These are phyloP conservation scores for Leptinotarsa peninsularis DNA, from an alignment of 2,888 invertebrate genomes.

Conservation along the genomic window DNA sequence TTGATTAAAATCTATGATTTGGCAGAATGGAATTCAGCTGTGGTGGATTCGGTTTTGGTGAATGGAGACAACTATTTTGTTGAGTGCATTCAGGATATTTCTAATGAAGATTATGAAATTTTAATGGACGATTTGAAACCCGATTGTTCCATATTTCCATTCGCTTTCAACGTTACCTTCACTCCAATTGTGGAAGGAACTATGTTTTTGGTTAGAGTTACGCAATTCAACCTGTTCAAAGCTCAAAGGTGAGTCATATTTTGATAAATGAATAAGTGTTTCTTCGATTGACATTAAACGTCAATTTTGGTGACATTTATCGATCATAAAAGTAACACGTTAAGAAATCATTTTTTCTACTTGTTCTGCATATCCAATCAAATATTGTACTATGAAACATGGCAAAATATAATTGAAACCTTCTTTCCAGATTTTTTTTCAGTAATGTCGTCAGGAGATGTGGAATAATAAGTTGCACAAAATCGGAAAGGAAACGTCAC, in stretches of 20 bases:
- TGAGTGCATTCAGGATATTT: slow-evolving; percentile 68
- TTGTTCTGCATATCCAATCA: background rate
- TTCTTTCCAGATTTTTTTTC: slow-evolving; percentile 68
- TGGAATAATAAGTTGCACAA: slow-evolving; percentile 71
- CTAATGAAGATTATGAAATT: slow-evolving; percentile 70
- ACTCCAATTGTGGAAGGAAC: slow-evolving; percentile 73
- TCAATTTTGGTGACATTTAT: background rate
- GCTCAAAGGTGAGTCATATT: slow-evolving; percentile 65
- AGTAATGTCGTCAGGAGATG: slow-evolving; percentile 65
- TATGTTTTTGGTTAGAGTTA: slow-evolving; percentile 70
- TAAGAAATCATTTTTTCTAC: too few relatives aligned
- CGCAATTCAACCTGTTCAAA: slow-evolving; percentile 74
- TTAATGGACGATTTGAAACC: slow-evolving; percentile 70
- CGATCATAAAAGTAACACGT: too few relatives aligned
- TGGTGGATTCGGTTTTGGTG: slow-evolving; percentile 74
- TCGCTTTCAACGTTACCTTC: slow-evolving; percentile 70
- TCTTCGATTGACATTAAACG: background rate
- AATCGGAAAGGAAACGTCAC: slow-evolving; percentile 65
- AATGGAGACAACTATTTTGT: slow-evolving; percentile 72
- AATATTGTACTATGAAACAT: too few relatives aligned
- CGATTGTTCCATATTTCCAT: slow-evolving; percentile 71
- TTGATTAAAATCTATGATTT: slow-evolving; percentile 73
- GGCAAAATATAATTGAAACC: background rate
- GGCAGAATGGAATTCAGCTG: slow-evolving; percentile 73
- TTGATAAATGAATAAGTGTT: background rate